These are phyloP conservation scores for Crax fasciolata DNA, from an alignment of 2,797 vertebrate genomes.

Conservation along the genomic window DNA sequence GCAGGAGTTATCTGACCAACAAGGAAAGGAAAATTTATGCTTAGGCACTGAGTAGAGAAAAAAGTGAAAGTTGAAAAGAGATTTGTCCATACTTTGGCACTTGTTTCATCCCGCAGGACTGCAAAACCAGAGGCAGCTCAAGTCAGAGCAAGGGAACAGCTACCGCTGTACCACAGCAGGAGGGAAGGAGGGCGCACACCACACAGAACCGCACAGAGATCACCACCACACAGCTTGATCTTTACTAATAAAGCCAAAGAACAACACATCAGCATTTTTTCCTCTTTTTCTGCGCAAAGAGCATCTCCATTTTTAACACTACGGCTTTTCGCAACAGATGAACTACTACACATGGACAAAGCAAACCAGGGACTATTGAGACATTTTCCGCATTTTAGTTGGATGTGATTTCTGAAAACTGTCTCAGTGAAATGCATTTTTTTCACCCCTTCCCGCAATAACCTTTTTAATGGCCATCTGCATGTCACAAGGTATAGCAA, in stretches of 20 bases:
- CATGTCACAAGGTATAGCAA: accelerated
- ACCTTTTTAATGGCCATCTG: neutral
- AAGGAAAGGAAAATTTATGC: neutral
- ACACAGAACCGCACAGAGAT: neutral
- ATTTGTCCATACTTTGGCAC: neutral
- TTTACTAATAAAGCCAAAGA: slow-evolving; percentile 78
- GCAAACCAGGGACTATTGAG: slow-evolving; percentile 45
- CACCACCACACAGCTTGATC: slow-evolving; percentile 63
- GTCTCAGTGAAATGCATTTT: neutral
- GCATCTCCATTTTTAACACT: slow-evolving; percentile 54
- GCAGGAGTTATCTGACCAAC: neutral
- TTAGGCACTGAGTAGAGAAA: neutral
- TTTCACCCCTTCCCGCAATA: neutral
- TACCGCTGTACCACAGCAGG: neutral
- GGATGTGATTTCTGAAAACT: neutral
- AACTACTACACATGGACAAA: slow-evolving; percentile 16
- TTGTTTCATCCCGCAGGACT: neutral
- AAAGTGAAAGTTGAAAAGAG: neutral
- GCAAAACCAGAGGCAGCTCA: accelerated
- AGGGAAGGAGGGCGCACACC: neutral
- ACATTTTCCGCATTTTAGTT: slow-evolving; percentile 2
- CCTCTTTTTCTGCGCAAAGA: slow-evolving; percentile 49
- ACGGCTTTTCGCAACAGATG: slow-evolving; percentile 56
- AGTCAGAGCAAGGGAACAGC: neutral
- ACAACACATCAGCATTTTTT: slow-evolving; percentile 61